A percentile compares a stretch with the other conserved stretches of the same genome.
phyloP scores from a whole-genome alignment of 2,797 vertebrate genomes.

The Telmatherina bonti region DNA sequence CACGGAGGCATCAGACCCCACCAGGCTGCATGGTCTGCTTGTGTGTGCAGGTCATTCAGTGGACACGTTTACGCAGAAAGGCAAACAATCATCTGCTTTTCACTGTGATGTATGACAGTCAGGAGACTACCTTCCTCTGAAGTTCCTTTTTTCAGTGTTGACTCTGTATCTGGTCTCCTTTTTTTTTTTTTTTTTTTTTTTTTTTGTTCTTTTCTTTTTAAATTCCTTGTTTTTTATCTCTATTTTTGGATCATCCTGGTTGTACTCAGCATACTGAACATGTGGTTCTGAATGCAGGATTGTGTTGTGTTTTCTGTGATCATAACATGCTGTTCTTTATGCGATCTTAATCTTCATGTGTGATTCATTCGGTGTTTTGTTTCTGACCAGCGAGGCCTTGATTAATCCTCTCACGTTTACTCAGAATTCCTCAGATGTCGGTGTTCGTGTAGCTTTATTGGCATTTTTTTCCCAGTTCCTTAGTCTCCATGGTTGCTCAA shows the following conservation, averaged over 20 bases:
- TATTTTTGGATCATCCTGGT: neutral
- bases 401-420: constrained; percentile 16
- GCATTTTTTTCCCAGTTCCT: constrained; percentile 47
- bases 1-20: constrained; percentile 41
- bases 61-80: neutral
- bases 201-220: neutral
- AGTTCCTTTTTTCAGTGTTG: neutral
- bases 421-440: constrained; percentile 1
- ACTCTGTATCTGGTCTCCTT: neutral
- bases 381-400: neutral
- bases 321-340: constrained; percentile 11
- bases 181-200: neutral
- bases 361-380: constrained; percentile 37
- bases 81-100: neutral
- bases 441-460: constrained; percentile 9
- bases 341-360: neutral
- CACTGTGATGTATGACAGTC: neutral
- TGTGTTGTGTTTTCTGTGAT: constrained; percentile 10
- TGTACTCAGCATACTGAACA: neutral
- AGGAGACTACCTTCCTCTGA: neutral
- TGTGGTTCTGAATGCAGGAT: constrained; percentile 12
- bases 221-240: neutral
- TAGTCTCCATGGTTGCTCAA: constrained; percentile 16
- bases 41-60: constrained; percentile 36
- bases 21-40: constrained; percentile 68